A percentile compares a stretch with the other conserved stretches of the same genome.
Conservation (phyloP, 2,797 vertebrate species). For the Taeniopygia guttata region DNA sequence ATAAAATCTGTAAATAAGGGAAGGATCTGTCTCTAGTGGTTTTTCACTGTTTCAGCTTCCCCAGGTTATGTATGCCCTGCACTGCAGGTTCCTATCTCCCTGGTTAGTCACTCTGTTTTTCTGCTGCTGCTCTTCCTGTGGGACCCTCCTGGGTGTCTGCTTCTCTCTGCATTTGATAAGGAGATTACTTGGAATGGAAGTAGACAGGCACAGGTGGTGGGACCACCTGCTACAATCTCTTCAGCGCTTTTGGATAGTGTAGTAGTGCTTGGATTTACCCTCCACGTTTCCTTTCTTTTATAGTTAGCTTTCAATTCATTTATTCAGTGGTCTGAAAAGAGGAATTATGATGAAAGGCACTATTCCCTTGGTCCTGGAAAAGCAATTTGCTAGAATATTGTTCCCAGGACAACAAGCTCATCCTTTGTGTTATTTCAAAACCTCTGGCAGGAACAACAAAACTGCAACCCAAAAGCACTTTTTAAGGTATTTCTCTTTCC, state of each 20-base stretch:
- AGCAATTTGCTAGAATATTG: background rate
- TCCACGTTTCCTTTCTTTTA: background rate
- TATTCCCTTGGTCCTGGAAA: background rate
- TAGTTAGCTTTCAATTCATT: background rate
- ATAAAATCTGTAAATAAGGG: background rate
- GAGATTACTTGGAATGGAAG: constrained; percentile 36
- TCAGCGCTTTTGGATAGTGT: background rate
- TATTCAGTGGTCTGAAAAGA: background rate
- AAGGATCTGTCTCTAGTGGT: background rate
- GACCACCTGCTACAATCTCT: constrained; percentile 41
- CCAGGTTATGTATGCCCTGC: background rate
- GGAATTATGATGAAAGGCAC: background rate
- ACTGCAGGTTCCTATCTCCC: background rate
- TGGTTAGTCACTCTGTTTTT: background rate
- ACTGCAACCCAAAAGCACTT: background rate
- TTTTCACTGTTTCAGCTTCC: background rate
- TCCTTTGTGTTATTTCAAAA: background rate
- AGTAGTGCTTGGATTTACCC: background rate
- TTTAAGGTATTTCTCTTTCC: background rate
- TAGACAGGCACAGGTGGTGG: constrained; percentile 39
- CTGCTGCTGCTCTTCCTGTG: background rate
- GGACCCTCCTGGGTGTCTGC: constrained; percentile 7
- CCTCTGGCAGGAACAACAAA: background rate
- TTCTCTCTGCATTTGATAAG: constrained; percentile 28
- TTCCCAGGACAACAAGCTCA: background rate